phyloP scores from a whole-genome alignment of 2,113 vertebrate species.

The Etheostoma cragini region DNA sequence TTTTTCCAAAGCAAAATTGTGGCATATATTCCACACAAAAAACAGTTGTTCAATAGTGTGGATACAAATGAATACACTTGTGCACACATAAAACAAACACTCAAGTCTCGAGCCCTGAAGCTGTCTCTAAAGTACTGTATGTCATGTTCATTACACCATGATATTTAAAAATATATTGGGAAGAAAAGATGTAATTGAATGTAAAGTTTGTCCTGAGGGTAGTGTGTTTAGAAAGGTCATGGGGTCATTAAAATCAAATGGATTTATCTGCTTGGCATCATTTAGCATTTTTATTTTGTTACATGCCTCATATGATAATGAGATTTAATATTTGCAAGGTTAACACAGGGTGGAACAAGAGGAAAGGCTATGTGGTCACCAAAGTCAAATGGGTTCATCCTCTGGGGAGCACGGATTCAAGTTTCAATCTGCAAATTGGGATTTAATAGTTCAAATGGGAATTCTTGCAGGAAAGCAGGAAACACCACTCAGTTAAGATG shows the following conservation, averaged over 20 bases:
- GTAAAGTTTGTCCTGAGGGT: neutral
- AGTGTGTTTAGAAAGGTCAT: neutral
- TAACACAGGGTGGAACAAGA: neutral
- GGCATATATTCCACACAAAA: neutral
- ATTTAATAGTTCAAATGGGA: neutral
- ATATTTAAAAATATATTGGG: neutral
- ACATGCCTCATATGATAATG: neutral
- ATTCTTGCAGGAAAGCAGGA: neutral
- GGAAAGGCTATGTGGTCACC: neutral
- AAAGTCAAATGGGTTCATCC: neutral
- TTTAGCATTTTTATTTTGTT: neutral
- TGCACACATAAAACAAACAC: constrained; percentile 32
- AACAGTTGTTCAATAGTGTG: neutral
- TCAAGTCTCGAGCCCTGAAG: neutral
- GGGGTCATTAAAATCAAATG: constrained; percentile 9
- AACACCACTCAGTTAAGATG: neutral
- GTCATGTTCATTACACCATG: constrained; percentile 5
- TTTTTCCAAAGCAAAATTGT: neutral
- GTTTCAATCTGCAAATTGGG: neutral
- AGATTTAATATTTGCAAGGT: neutral
- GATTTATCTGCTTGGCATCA: neutral
- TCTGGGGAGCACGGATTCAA: neutral
- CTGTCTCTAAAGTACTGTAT: constrained; percentile 17
- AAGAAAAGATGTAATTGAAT: neutral
- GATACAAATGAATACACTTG: neutral